Evolutionary conservation across 2,888 invertebrate species (phyloP).

Genomic region (Sepiola atlantica): DNA sequence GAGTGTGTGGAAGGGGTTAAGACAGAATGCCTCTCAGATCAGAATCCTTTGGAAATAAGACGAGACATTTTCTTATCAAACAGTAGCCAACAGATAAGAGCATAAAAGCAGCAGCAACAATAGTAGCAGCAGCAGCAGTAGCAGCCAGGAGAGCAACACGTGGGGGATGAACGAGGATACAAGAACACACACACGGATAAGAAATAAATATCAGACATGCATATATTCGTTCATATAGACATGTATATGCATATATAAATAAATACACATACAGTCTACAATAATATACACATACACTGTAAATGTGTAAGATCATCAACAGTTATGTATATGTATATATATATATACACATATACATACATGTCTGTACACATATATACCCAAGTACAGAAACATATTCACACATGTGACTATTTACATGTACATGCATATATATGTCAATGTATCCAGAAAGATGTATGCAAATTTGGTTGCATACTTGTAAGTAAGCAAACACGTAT

Average conservation of each 20-base stretch:
- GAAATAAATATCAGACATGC: neutral
- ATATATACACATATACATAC: neutral
- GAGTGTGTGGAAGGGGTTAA: neutral
- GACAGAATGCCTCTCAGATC: neutral
- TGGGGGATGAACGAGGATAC: neutral
- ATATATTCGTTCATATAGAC: neutral
- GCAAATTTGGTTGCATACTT: neutral
- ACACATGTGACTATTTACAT: neutral
- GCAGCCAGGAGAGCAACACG: neutral
- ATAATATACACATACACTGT: neutral
- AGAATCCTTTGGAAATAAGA: neutral
- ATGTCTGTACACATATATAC: neutral
- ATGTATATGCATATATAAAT: neutral
- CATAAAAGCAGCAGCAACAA: neutral
- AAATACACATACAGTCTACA: neutral
- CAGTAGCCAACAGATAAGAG: neutral
- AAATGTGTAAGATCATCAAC: neutral
- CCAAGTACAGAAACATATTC: neutral
- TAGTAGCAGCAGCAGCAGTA: neutral
- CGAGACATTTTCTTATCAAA: neutral
- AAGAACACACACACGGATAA: neutral
- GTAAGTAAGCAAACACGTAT: neutral
- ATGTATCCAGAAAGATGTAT: neutral
- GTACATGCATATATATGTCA: neutral
- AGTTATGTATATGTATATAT: neutral